These are phyloP conservation scores for Chelmon rostratus DNA, from an alignment of 2,797 vertebrate genomes.

Conservation along the genomic window DNA sequence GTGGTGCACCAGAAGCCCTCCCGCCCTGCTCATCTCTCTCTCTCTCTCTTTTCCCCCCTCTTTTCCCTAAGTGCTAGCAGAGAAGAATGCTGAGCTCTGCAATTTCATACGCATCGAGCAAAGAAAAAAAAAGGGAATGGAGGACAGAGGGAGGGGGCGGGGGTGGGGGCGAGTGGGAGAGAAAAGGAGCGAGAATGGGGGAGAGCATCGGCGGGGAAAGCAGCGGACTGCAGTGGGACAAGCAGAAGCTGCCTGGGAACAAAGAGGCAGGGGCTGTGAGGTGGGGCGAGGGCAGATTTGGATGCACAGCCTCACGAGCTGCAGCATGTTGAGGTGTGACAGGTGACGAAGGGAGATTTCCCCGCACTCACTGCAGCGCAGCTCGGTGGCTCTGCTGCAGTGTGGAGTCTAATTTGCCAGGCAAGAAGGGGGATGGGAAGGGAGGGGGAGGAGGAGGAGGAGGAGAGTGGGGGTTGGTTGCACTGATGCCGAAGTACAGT, in stretches of 20 bases:
- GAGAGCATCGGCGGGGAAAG: slow-evolving; percentile 50
- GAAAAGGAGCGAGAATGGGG: slow-evolving; percentile 44
- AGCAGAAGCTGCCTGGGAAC: slow-evolving; percentile 51
- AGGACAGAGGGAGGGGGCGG: slow-evolving; percentile 42
- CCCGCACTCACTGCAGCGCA: slow-evolving; percentile 66
- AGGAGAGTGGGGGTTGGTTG: slow-evolving; percentile 64
- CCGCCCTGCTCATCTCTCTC: slow-evolving; percentile 62
- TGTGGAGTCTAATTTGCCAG: slow-evolving; percentile 77
- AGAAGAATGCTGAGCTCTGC: slow-evolving; percentile 85
- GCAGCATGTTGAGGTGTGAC: slow-evolving; percentile 51
- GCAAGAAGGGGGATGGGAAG: slow-evolving; percentile 69
- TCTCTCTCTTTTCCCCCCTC: slow-evolving; percentile 41
- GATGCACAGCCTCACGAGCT: slow-evolving; percentile 37
- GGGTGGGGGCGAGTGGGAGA: slow-evolving; percentile 5
- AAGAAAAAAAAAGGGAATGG: slow-evolving; percentile 54
- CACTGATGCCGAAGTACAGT: slow-evolving; percentile 78
- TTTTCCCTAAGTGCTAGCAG: slow-evolving; percentile 70
- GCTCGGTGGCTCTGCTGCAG: slow-evolving; percentile 77
- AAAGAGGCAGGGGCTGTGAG: slow-evolving; percentile 41
- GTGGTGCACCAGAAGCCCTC: slow-evolving; percentile 78
- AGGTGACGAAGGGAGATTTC: slow-evolving; percentile 62
- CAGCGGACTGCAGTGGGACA: slow-evolving; percentile 72
- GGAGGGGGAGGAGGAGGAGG: slow-evolving; percentile 18
- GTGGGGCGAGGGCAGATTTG: slow-evolving; percentile 39
- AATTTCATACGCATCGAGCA: slow-evolving; percentile 76